Evolutionary conservation across 2,113 vertebrate genomes (phyloP), one percentile per base, ranked within the genome.

Genomic region (Vidua macroura): DNA sequence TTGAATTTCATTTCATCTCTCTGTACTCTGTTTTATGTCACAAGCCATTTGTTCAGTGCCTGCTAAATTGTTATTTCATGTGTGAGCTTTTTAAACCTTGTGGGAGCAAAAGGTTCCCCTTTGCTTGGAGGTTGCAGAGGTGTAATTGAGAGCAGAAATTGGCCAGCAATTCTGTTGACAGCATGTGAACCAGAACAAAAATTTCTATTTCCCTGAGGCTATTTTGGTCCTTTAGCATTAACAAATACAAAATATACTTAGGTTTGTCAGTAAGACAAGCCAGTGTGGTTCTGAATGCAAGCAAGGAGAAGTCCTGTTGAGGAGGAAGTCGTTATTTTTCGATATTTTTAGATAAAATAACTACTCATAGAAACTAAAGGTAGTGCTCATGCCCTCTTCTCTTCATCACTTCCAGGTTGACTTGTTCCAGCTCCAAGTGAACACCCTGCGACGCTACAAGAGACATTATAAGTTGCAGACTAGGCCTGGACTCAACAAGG

Each of bases 391-490:
- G 44, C n/a, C 15, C 14, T 91, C 30, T 77, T 72, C 62, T 86
- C 33, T 93, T n/a, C 37, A 28, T 94, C 89, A 22, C 80, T 93
- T 96, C 28, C 91, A 99, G 99, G 99, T 99, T 67, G 99, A 99
- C 95, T 98, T 99, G 87, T 99, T 99, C 98, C 99, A 99, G 98
- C 98, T 99, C 89, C 99, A 99, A 84, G 99, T 99, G 97, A 99
- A 99, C 96, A 99, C 99, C 11, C 95, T 99, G 89, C 98, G 99
- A 70, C 99, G 99, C 89, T 99, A 99, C 97, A 99, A 99, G 98
- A 98, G 99, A 91, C 99, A 99, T 98, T 99, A 99, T 96, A 99
- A 99, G 94, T 96, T 99, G 91, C 99, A 99, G 98, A 99, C 99
- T 63, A 97, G 99, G 69, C 99, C 99, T 13, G 99, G 99, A 75